Evolutionary conservation across 2,113 vertebrate genomes (phyloP), one percentile per base, ranked within the genome.

Genomic region (Hemiprocne comata): DNA sequence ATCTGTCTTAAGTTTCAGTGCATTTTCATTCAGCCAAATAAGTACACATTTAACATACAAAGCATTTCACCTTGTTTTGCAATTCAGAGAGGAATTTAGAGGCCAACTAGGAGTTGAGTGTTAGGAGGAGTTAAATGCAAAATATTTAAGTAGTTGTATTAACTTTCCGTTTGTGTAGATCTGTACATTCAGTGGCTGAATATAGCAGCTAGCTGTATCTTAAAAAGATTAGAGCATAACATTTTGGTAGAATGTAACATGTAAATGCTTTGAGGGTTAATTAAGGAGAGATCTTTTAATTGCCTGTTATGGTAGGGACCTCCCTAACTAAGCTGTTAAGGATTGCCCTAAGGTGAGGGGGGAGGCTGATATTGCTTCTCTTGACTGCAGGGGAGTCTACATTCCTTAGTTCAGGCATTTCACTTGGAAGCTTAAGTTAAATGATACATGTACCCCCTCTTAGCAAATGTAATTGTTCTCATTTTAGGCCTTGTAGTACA

Each of bases 371-470:
- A 51, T 64, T 81, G 48, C 61, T 89, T 93, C 61, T 64, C 42
- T 64, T 71, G 55, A 50, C 80, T 92, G 40, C 89, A 90, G 89
- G 86, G 86, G 80, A 84, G 64, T 75, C 77, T 67, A 17, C 87
- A 78, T 94, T 94, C 81, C 67, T 93, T 33, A 82, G 66, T 78
- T 93, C 29, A 78, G 81, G 62, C 87, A 91, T 89, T 91, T 70
- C 61, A 72, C 29, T 91, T 95, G 77, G 65, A 89, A 95, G 51
- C 84, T 77, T 31, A 25, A 67, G 46, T 60, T 91, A 87, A 81
- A 74, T 90, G 46, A 90, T 91, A 71, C 33, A 19, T 81, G 26
- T 93, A 78, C 57, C 66, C 70, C 57, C 57, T 64, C 57, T 93
- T 90, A 86, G 86, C 69, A 67, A 71, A 86, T 54, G 48, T 64